phyloP scores from a whole-genome alignment of 2,888 invertebrate genomes.

The Melanargia galathea region DNA sequence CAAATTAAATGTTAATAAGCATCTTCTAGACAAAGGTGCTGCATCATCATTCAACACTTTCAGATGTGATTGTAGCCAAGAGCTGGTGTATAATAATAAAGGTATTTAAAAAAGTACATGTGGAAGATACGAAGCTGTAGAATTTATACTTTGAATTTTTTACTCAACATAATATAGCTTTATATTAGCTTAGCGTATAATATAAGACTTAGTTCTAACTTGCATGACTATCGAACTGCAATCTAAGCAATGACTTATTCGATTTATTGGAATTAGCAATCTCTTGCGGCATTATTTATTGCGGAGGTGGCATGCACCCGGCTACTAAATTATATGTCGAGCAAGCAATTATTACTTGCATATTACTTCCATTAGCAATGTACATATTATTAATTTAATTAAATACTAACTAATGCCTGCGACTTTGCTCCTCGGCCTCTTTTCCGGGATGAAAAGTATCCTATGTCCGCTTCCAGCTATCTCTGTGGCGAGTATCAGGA shows the following conservation, averaged over 20 bases:
- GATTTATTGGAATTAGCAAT: slow-evolving; percentile 26
- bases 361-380: not conserved
- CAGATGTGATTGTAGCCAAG: no score
- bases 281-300: slow-evolving; percentile 27
- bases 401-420: not conserved
- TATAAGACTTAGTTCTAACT: not conserved
- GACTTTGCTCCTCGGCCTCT: no score
- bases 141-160: no score
- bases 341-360: slow-evolving; percentile 16
- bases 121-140: no score
- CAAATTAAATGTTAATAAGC: no score
- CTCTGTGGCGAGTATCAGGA: no score
- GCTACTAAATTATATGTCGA: slow-evolving; percentile 15
- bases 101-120: no score
- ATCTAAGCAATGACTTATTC: slow-evolving; percentile 21
- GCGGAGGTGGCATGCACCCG: slow-evolving; percentile 17
- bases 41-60: no score
- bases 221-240: slow-evolving; percentile 14
- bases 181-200: not conserved
- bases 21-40: no score
- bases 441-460: no score
- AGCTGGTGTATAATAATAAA: no score
- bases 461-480: no score
- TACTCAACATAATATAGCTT: not conserved
- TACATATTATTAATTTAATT: not conserved